Evolutionary conservation across 2,888 invertebrate species (phyloP), one percentile per base, ranked within the genome.

Genomic region (Lampropteryx suffumata): DNA sequence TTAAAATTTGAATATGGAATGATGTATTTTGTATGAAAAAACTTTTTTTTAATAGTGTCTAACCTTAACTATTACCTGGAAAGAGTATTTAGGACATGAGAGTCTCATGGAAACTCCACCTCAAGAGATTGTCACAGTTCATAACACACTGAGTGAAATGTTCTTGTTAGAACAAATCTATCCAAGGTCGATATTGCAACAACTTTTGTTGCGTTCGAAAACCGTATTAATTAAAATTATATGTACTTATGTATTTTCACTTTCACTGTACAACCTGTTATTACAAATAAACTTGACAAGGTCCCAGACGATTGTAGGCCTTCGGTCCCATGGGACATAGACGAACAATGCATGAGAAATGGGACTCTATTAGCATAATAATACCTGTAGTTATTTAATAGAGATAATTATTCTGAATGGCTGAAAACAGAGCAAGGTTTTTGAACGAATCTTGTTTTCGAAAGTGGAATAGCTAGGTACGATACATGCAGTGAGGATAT

Each of bases 301-400:
- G 46, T 42, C 46, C 41, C 42, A 45, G 26, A 36, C 36, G 36
- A 50, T 47, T 48, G 50, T 57, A 49, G 54, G 54, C 46, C 50
- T 57, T 55, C 43, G 35, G 47, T 57, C 53, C 49, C 59, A 56
- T 45, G 39, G 33, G 46, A 30, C 32, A 9, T 10, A 10, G 24
- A 28, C 14, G 41, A 48, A 62, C 62, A 62, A 62, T 62, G 40
- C 52, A 54, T 62, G 62, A 51, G 62, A 62, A 59, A 51, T 44
- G 45, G 50, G 36, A 55, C 9, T 9, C 27, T 46, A 59, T 62
- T 57, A 41, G 50, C 59, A 62, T 59, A 62, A 13, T 52, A 59
- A 59, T 62, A 41, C 21, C 12, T 17, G 28, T 10, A 50, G 57
- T 59, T 59, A 62, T 62, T 62, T 63, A 61, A 59, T 62, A 55